A percentile compares a stretch with the other conserved stretches of the same genome.
Conservation (phyloP, 2,797 vertebrate species). For the Parotocinclus haroldoi region DNA sequence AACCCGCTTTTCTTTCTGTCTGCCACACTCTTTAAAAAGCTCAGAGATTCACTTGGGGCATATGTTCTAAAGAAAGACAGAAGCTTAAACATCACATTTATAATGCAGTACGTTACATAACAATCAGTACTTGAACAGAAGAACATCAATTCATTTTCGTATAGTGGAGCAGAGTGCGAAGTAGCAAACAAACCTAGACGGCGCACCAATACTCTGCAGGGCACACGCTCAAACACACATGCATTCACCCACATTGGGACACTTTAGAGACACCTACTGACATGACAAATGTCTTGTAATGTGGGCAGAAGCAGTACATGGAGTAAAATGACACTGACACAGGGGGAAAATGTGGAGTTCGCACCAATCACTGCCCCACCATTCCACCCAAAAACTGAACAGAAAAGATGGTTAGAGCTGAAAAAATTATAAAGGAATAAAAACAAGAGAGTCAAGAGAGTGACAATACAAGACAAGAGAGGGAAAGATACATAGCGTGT, state of each 20-base stretch:
- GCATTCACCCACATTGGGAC: too few species aligned
- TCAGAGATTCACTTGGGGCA: not conserved
- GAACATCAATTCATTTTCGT: not conserved
- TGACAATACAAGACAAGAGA: not conserved
- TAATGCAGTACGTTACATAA: slow-evolving; percentile 5
- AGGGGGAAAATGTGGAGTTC: too few species aligned
- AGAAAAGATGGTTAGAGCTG: slow-evolving; percentile 1
- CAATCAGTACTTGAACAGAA: not conserved
- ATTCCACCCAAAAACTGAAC: too few species aligned
- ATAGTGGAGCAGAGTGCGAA: too few species aligned
- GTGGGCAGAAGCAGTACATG: too few species aligned
- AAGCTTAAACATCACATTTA: slow-evolving; percentile 5
- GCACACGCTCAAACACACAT: too few species aligned
- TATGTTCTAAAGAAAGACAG: not conserved
- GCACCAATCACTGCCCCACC: too few species aligned
- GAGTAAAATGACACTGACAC: too few species aligned
- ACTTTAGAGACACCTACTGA: too few species aligned
- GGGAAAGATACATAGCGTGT: not conserved
- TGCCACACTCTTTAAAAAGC: not conserved
- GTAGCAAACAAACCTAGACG: too few species aligned
- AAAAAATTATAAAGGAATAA: slow-evolving; percentile 3
- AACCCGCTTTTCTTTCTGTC: not conserved
- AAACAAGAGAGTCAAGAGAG: not conserved
- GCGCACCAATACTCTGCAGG: too few species aligned
- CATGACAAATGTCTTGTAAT: too few species aligned